Conservation (phyloP, 1,140 invertebrate genomes). For the Leptoteleia sp. region DNA sequence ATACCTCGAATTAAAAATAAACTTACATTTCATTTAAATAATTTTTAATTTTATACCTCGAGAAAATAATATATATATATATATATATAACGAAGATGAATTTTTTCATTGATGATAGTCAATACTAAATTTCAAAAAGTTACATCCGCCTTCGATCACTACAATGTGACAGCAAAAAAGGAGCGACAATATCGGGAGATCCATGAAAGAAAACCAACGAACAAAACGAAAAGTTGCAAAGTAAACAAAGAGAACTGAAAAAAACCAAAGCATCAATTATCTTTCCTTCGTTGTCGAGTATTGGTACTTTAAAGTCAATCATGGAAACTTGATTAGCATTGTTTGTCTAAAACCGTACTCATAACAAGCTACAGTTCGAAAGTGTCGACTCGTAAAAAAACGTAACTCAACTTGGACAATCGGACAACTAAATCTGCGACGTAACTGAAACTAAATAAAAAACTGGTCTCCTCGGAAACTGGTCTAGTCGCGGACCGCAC, state of each 20-base stretch:
- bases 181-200: too few relatives aligned
- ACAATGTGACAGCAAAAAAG: too few relatives aligned
- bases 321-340: slow-evolving; percentile 9
- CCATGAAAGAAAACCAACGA: slow-evolving; percentile 10
- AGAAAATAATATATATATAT: too few relatives aligned
- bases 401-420: slow-evolving; percentile 19
- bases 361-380: slow-evolving; percentile 6
- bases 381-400: slow-evolving; percentile 4
- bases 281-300: slow-evolving; percentile 50
- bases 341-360: slow-evolving; percentile 7
- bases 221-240: slow-evolving; percentile 7
- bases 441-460: slow-evolving; percentile 38
- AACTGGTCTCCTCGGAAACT: slow-evolving; percentile 4
- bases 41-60: too few relatives aligned
- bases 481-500: slow-evolving; percentile 8
- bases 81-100: too few relatives aligned
- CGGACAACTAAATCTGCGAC: slow-evolving; percentile 1
- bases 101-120: too few relatives aligned
- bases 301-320: slow-evolving; percentile 21
- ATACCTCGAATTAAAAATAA: too few relatives aligned
- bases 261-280: slow-evolving; percentile 50
- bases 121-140: too few relatives aligned
- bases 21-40: too few relatives aligned
- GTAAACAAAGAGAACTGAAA: background rate
- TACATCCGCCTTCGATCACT: too few relatives aligned